Evolutionary conservation across 1,140 invertebrate genomes (phyloP).

Genomic region (Trinorchestia longiramus): DNA sequence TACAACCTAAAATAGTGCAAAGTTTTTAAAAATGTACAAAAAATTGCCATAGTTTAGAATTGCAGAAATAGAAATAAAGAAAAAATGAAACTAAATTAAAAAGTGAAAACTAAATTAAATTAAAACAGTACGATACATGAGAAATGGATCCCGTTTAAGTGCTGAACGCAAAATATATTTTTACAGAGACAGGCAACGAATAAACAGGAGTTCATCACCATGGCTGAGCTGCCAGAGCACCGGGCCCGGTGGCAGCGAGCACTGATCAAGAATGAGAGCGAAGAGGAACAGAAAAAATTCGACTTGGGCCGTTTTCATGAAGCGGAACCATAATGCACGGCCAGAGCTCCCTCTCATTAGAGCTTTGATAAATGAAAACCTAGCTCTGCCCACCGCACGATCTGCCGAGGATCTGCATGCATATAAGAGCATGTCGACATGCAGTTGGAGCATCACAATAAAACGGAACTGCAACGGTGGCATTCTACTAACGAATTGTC

Average conservation of each 20-base stretch:
- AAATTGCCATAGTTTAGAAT: too few species aligned
- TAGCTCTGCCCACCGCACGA: not conserved
- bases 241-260: not conserved
- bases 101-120: too few species aligned
- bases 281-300: not conserved
- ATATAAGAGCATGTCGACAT: not conserved
- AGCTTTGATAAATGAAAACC: slow-evolving; percentile 46
- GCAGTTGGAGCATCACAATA: not conserved
- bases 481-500: not conserved
- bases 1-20: too few species aligned
- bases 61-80: too few species aligned
- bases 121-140: too few species aligned
- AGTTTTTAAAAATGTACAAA: too few species aligned
- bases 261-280: not conserved
- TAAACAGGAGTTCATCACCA: not conserved
- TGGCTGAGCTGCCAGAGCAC: not conserved
- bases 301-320: slow-evolving; percentile 1
- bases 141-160: too few species aligned
- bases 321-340: not conserved
- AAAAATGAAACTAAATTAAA: too few species aligned
- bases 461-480: not conserved
- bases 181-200: not conserved
- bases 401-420: not conserved
- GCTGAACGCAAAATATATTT: too few species aligned
- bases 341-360: not conserved